Evolutionary conservation across 1,140 invertebrate species (phyloP).

Genomic region (Asbolus verrucosus): DNA sequence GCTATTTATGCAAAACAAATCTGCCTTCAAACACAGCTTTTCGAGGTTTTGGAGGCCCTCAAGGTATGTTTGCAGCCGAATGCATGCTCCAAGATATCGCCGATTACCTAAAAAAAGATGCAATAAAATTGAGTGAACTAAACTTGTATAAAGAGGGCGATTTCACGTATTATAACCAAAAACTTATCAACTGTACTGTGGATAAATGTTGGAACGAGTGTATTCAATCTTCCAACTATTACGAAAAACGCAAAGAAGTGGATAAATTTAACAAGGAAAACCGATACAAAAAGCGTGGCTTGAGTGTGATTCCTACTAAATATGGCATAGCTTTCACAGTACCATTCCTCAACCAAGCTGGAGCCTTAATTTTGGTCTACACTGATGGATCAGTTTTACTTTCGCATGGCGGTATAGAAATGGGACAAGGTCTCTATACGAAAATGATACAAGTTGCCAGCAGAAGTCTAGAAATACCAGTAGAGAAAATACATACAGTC

Average conservation of each 20-base stretch:
- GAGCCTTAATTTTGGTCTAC: constrained; percentile 91
- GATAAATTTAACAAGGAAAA: constrained; percentile 83
- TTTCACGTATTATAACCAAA: constrained; percentile 83
- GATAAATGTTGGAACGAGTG: constrained; percentile 88
- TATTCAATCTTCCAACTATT: constrained; percentile 75
- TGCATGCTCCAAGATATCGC: constrained; percentile 83
- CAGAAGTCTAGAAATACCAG: constrained; percentile 78
- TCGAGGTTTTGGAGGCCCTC: constrained; percentile 89
- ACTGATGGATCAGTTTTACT: constrained; percentile 92
- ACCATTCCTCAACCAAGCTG: constrained; percentile 87
- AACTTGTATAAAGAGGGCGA: constrained; percentile 89
- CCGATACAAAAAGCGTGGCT: constrained; percentile 89
- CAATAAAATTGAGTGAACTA: constrained; percentile 67
- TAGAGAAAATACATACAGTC: constrained; percentile 84
- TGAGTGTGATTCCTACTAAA: constrained; percentile 89
- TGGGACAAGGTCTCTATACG: constrained; percentile 96
- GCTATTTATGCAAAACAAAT: constrained; percentile 86
- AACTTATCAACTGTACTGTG: constrained; percentile 80
- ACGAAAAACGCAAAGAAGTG: constrained; percentile 71
- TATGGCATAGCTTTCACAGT: constrained; percentile 90
- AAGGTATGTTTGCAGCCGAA: constrained; percentile 89
- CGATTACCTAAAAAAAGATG: constrained; percentile 73
- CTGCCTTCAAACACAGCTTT: constrained; percentile 92
- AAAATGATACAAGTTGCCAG: constrained; percentile 94
- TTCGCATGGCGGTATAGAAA: constrained; percentile 93